Evolutionary conservation across 2,888 invertebrate genomes (phyloP).

Genomic region (Agrochola lychnidis): DNA sequence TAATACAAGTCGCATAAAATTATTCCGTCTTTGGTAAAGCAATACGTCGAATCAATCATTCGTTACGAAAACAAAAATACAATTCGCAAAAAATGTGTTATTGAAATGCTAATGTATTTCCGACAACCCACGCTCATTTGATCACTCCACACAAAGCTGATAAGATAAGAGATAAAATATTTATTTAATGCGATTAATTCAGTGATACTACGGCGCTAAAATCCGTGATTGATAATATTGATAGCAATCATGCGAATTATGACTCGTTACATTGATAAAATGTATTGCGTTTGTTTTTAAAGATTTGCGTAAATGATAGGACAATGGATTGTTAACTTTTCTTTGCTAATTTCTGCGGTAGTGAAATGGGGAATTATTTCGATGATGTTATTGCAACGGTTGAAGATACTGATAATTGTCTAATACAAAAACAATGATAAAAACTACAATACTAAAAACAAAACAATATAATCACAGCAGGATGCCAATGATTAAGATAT

Average conservation of each 20-base stretch:
- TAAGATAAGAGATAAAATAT: slow-evolving; percentile 38
- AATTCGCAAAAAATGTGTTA: slow-evolving; percentile 1
- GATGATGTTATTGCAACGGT: no score
- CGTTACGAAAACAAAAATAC: neutral
- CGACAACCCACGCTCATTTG: slow-evolving; percentile 30
- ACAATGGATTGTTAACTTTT: neutral
- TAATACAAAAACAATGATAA: neutral
- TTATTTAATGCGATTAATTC: slow-evolving; percentile 45
- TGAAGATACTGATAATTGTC: no score
- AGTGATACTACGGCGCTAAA: slow-evolving; percentile 31
- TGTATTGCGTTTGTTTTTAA: slow-evolving; percentile 7
- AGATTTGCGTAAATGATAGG: neutral
- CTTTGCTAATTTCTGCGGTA: no score
- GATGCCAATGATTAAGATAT: neutral
- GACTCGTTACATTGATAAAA: neutral
- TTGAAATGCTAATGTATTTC: slow-evolving; percentile 49
- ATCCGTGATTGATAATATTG: slow-evolving; percentile 45
- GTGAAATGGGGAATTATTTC: no score
- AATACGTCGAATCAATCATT: neutral
- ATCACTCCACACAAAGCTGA: slow-evolving; percentile 38
- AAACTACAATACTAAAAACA: neutral
- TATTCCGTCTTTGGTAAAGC: neutral
- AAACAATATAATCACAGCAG: neutral
- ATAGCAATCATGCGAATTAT: slow-evolving; percentile 21
- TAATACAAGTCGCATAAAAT: neutral